Evolutionary conservation across 1,140 invertebrate species (phyloP).

Genomic region (Megalonaias nervosa): DNA sequence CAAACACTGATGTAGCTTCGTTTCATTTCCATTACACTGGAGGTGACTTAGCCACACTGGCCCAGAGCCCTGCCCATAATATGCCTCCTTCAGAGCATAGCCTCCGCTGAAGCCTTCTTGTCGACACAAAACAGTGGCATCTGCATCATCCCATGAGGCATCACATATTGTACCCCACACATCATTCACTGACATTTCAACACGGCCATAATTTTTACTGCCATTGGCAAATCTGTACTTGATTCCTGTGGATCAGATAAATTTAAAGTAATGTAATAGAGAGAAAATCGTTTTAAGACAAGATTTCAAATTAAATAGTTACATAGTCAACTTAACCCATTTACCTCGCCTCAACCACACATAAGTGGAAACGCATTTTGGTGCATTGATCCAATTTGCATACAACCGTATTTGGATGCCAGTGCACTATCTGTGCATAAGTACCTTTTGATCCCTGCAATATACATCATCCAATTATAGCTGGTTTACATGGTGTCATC

Average conservation of each 20-base stretch:
- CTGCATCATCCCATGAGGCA: conserved; percentile 52
- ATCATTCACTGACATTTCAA: conserved; percentile 78
- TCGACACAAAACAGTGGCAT: conserved; percentile 59
- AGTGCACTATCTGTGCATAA: no score
- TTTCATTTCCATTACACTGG: conserved; percentile 47
- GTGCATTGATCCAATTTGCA: no score
- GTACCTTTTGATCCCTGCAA: no score
- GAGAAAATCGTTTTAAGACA: not conserved
- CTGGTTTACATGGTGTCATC: no score
- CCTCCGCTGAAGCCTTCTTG: conserved; percentile 54
- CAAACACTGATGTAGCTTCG: conserved; percentile 45
- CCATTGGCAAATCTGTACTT: conserved; percentile 41
- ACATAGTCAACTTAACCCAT: no score
- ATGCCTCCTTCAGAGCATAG: conserved; percentile 40
- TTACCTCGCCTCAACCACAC: no score
- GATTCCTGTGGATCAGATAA: conserved; percentile 31
- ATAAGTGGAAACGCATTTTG: no score
- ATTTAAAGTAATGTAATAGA: not conserved
- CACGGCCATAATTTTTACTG: conserved; percentile 75
- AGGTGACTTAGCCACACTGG: conserved; percentile 53
- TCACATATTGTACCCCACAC: conserved; percentile 66
- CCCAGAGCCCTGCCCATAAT: conserved; percentile 17
- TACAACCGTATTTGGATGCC: no score
- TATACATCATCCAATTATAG: no score
- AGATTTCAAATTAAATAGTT: no score